These are phyloP conservation scores for Melipona bicolor DNA, from an alignment of 2,888 invertebrate genomes.

Conservation along the genomic window DNA sequence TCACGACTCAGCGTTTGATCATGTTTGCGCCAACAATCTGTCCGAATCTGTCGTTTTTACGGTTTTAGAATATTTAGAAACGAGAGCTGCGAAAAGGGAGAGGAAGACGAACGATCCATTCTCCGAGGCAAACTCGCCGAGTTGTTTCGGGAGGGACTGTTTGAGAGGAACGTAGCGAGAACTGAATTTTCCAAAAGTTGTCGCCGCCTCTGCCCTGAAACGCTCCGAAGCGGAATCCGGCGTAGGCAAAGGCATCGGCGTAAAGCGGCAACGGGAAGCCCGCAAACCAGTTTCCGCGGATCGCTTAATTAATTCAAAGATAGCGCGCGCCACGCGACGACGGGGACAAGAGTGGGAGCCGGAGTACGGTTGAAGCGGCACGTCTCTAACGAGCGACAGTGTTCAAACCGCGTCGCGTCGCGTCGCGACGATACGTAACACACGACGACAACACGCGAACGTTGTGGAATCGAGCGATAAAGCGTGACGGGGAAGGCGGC, in stretches of 20 bases:
- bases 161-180: too few species aligned
- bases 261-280: constrained; percentile 14
- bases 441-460: constrained; percentile 24
- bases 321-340: not conserved
- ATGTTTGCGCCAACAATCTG: too few species aligned
- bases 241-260: not conserved
- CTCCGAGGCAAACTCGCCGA: not conserved
- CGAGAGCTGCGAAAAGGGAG: not conserved
- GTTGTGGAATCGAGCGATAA: constrained; percentile 41
- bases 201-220: not conserved
- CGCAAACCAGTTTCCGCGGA: constrained; percentile 17
- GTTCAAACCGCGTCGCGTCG: constrained; percentile 34
- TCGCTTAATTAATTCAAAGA: constrained; percentile 44
- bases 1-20: too few species aligned
- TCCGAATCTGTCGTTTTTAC: too few species aligned
- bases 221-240: not conserved
- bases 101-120: not conserved
- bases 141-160: not conserved
- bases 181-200: not conserved
- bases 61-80: too few species aligned
- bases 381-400: constrained; percentile 25
- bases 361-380: not conserved
- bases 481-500: constrained; percentile 43
- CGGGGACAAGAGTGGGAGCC: not conserved
- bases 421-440: constrained; percentile 42